phyloP scores from a whole-genome alignment of 1,140 invertebrate species.

The Hormaphis cornu region DNA sequence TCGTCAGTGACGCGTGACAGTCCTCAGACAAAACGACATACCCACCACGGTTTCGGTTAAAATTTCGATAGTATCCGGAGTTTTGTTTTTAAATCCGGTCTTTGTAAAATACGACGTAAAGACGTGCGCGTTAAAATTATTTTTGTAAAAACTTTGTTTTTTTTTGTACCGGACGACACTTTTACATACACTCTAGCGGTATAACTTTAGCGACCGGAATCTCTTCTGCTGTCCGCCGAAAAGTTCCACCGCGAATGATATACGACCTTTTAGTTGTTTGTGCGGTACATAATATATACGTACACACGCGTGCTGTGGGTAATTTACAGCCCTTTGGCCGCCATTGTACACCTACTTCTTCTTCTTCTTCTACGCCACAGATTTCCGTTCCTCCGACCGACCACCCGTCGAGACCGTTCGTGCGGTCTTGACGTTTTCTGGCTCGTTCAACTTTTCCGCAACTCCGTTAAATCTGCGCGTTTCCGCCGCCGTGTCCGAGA shows the following conservation, averaged over 20 bases:
- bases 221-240: constrained; percentile 2
- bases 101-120: no score
- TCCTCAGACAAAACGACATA: no score
- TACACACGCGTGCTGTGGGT: neutral
- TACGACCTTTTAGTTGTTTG: constrained; percentile 21
- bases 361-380: neutral
- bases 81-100: no score
- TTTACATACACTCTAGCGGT: no score
- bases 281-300: constrained; percentile 6
- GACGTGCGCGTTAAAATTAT: no score
- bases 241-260: constrained; percentile 29
- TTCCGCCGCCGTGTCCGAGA: constrained; percentile 12
- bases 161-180: no score
- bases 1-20: no score
- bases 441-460: constrained; percentile 26
- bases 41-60: no score
- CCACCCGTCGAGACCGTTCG: no score
- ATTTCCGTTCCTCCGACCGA: constrained; percentile 8
- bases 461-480: constrained; percentile 30
- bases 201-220: constrained; percentile 26
- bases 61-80: no score
- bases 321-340: constrained; percentile 16
- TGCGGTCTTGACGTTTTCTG: constrained; percentile 29
- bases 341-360: neutral
- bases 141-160: no score